phyloP scores from a whole-genome alignment of 2,113 vertebrate species.

The Microtus richardsoni region DNA sequence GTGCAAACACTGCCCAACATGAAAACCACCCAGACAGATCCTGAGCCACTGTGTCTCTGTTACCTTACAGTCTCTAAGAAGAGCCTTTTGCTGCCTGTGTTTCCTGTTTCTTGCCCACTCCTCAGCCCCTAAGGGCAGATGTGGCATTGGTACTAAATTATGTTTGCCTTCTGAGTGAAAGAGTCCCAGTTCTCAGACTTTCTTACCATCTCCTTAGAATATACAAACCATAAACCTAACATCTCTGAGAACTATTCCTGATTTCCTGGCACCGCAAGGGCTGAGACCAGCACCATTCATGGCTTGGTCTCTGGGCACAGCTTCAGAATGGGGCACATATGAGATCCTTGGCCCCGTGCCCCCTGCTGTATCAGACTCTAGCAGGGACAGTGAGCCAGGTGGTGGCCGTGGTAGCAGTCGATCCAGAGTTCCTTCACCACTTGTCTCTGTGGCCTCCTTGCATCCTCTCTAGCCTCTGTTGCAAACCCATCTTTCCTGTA shows the following conservation, averaged over 20 bases:
- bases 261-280: background rate
- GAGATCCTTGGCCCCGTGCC: accelerated
- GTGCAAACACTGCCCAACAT: background rate
- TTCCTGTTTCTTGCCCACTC: background rate
- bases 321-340: accelerated
- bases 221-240: too few species aligned
- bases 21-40: background rate
- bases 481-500: background rate
- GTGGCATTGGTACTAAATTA: background rate
- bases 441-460: background rate
- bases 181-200: background rate
- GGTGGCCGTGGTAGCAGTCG: background rate
- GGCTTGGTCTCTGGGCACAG: background rate
- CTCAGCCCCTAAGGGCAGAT: background rate
- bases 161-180: background rate
- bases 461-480: background rate
- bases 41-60: background rate
- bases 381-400: background rate
- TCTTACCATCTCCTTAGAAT: background rate
- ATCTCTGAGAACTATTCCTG: background rate
- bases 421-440: background rate
- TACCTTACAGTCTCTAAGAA: background rate
- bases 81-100: background rate
- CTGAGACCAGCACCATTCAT: background rate
- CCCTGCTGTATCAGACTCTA: background rate